phyloP scores from a whole-genome alignment of 2,797 vertebrate genomes.

The Pelobates cultripes region DNA sequence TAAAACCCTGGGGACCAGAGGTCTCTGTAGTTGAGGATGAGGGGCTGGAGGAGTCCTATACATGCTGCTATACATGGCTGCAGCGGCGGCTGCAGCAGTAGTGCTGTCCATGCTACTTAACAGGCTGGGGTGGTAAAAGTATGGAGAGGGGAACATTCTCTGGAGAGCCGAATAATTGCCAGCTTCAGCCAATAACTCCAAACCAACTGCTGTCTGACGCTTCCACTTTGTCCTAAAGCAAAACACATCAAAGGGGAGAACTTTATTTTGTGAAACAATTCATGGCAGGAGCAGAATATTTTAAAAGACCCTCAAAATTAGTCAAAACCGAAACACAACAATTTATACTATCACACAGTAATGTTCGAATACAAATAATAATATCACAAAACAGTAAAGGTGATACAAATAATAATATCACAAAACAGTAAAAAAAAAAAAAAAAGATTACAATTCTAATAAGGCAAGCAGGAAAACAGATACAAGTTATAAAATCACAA shows the following conservation, averaged over 20 bases:
- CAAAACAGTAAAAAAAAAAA: too few species aligned
- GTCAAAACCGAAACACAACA: too few species aligned
- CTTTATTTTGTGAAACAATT: not conserved
- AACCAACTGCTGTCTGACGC: slow-evolving; percentile 87
- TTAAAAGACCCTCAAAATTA: not conserved
- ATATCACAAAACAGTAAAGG: too few species aligned
- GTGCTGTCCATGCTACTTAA: slow-evolving; percentile 95
- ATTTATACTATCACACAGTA: too few species aligned
- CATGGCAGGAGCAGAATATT: not conserved
- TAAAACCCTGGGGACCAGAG: slow-evolving; percentile 93
- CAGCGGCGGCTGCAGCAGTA: slow-evolving; percentile 92
- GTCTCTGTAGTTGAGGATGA: slow-evolving; percentile 92
- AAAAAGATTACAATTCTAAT: too few species aligned
- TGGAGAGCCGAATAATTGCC: slow-evolving; percentile 88
- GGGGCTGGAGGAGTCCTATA: slow-evolving; percentile 95
- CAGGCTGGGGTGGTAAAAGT: slow-evolving; percentile 93
- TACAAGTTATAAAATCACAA: too few species aligned
- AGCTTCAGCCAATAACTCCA: slow-evolving; percentile 84
- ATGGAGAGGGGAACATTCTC: slow-evolving; percentile 91
- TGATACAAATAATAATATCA: too few species aligned
- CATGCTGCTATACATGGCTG: slow-evolving; percentile 98
- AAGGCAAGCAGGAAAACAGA: too few species aligned
- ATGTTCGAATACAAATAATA: too few species aligned
- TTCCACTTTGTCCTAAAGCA: slow-evolving; percentile 89
- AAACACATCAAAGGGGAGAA: slow-evolving; percentile 5